Percentiles rank a stretch among this genome's conserved stretches.
These are phyloP conservation scores for Mormyrus hasselquistii DNA, from an alignment of 2,797 vertebrate genomes.

Conservation along the genomic window DNA sequence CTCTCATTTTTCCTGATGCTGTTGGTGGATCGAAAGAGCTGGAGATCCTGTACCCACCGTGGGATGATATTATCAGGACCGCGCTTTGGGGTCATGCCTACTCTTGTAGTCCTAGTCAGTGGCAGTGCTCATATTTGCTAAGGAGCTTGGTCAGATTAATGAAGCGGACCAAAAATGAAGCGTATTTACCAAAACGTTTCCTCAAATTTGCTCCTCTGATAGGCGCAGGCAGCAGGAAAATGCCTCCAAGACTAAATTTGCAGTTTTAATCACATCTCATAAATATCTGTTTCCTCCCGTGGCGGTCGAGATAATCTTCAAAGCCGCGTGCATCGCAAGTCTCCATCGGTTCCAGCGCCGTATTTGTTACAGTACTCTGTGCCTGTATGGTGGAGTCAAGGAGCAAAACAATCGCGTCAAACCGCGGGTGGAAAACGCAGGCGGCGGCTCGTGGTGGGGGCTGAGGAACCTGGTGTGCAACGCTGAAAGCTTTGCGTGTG, in stretches of 20 bases:
- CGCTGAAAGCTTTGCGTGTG: constrained; percentile 21
- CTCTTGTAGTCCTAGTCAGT: background rate
- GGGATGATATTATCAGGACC: background rate
- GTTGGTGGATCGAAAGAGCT: background rate
- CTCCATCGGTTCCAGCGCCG: background rate
- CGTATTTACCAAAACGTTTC: constrained; percentile 30
- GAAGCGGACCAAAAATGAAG: constrained; percentile 22
- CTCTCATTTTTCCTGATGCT: background rate
- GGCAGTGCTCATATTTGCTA: background rate
- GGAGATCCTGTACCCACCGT: background rate
- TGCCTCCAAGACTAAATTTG: constrained; percentile 29
- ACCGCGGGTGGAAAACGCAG: background rate
- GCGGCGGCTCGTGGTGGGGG: background rate
- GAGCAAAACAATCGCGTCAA: background rate
- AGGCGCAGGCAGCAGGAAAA: constrained; percentile 28
- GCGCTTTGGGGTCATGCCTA: background rate
- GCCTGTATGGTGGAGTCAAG: background rate
- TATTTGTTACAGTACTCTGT: background rate
- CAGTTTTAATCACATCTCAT: constrained; percentile 30
- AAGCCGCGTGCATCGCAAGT: constrained; percentile 23
- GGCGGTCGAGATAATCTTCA: constrained; percentile 38
- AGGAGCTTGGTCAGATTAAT: constrained; percentile 23
- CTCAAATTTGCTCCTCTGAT: constrained; percentile 28
- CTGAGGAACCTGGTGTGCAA: background rate
- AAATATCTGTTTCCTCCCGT: constrained; percentile 13